Base-by-base conservation (phyloP, 2,888 invertebrate genomes). In the Drosophila mercatorum region DNA sequence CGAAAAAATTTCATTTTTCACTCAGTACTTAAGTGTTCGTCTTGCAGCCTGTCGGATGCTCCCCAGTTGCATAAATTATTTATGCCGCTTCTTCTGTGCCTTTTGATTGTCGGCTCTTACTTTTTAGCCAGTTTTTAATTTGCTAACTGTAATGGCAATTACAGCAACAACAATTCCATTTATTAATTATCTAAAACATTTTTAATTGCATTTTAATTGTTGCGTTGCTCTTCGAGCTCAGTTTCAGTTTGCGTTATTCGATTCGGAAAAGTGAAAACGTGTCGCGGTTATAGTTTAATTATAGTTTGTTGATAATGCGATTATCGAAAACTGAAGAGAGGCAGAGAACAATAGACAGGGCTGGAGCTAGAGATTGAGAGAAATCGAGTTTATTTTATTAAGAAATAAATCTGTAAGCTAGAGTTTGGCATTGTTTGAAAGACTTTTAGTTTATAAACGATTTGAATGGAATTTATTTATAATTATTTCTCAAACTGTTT, bases 171-270 rank as follows among this genome's bases (percentile, higher is more conserved):
- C 26, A 38, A 62, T 40, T 46, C 62, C 49, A 12, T 62, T 56
- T 51, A 22, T 68, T 34, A 51, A 70, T 72, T 70, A 69, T 70
- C 58, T 57, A 17, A 63, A 71, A 78, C 75, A 52, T 66, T 80
- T 84, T 80, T 88, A 84, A 88, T 84, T 88, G 76, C 70, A 49
- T 68, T 83, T 78, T 85, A 84, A 85, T 85, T 78, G 74, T 66
- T 83, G 62, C 53, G 53, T 72, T 88, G 40, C 49, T 34, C n/a
- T 68, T 72, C 7, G 34, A 51, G 51, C 17, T 73, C 56, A 57
- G 68, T 59, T 68, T 73, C 52, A 44, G 60, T 56, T 67, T 65
- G 67, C 22, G 46, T 70, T 58, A 41, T 63, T 43, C n/a, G 38
- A 22, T 72, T 43, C 31, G 59, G 38, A 75, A 85, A 84, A 88